Base-by-base conservation (phyloP, 1,140 invertebrate genomes). In the Papilio machaon region DNA sequence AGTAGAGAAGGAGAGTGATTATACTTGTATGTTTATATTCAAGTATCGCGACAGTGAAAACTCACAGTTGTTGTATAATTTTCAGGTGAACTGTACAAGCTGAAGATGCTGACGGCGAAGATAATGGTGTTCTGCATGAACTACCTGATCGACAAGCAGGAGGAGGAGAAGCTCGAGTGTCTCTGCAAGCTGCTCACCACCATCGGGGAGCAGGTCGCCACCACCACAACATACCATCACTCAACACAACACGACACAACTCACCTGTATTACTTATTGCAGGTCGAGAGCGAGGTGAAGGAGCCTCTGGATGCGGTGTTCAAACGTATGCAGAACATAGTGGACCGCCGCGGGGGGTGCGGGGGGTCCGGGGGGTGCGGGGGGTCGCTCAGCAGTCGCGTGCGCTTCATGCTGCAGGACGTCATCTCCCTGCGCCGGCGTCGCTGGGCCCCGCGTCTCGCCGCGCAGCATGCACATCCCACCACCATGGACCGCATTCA, bases 401-500 rank as follows among this genome's bases (percentile, higher is more conserved):
- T 98, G 17, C 89, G 98, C 19, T 99, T 99, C 91, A 99, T 99
- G 98, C 94, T 99, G 30, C 97, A 99, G 96, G 99, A 99, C 95
- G 97, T 99, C 0, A 97, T 99, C 81, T 98, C 99, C 89, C 95
- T 99, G 80, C 96, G 97, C 73, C 95, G 96, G 86, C 97, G 96
- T 86, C 97, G 97, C 82, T 99, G 99, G 99, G 95, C 98, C 46
- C 97, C 98, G 5, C 95, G 98, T 70, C 96, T 98, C 84, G 97
- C 97, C 81, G 91, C 92, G 73, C 98, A 98, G 80, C 96, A 96
- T 13, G 1, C 49, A 46, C 98, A 97, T 87, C 98, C 99, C 0
- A 99, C 99, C 91, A 99, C 97, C 35, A 98, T 99, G 94, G 98
- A 98, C 82, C 97, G 99, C 94, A 98, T 99, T 83, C 97, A 98